These are phyloP conservation scores for Leptura quadrifasciata DNA, from an alignment of 2,888 invertebrate genomes.

Conservation along the genomic window DNA sequence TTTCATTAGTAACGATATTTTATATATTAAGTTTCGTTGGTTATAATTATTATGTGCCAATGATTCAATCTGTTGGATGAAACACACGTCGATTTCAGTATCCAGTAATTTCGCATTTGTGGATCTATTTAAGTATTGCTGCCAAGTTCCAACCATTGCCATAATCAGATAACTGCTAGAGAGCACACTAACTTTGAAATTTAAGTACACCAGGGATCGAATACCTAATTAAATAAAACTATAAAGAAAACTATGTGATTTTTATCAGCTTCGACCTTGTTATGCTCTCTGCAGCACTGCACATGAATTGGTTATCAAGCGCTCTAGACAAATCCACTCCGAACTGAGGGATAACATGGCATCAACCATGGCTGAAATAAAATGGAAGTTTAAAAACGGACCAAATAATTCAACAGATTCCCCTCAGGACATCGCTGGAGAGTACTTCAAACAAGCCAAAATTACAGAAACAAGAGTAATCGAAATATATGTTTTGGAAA, in stretches of 20 bases:
- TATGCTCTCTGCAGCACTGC: neutral
- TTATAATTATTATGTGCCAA: no score
- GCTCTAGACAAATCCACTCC: conserved; percentile 32
- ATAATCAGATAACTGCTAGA: no score
- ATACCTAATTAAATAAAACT: neutral
- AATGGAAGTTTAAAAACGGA: conserved; percentile 48
- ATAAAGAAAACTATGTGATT: neutral
- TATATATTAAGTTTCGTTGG: no score
- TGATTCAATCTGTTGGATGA: no score
- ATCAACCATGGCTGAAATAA: conserved; percentile 31
- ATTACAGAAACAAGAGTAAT: conserved; percentile 59
- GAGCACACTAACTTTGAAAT: neutral
- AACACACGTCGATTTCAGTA: no score
- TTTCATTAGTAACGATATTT: no score
- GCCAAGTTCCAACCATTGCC: no score
- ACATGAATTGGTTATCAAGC: conserved; percentile 17
- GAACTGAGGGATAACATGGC: conserved; percentile 23
- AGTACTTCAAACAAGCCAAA: conserved; percentile 56
- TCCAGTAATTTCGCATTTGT: no score
- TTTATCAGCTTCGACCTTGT: neutral
- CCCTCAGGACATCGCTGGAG: conserved; percentile 53
- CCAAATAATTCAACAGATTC: conserved; percentile 57
- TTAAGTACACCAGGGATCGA: neutral
- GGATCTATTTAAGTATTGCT: no score
- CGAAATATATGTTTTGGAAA: conserved; percentile 58